Evolutionary conservation across 2,113 vertebrate genomes (phyloP).

Genomic region (Paradisaea rubra): DNA sequence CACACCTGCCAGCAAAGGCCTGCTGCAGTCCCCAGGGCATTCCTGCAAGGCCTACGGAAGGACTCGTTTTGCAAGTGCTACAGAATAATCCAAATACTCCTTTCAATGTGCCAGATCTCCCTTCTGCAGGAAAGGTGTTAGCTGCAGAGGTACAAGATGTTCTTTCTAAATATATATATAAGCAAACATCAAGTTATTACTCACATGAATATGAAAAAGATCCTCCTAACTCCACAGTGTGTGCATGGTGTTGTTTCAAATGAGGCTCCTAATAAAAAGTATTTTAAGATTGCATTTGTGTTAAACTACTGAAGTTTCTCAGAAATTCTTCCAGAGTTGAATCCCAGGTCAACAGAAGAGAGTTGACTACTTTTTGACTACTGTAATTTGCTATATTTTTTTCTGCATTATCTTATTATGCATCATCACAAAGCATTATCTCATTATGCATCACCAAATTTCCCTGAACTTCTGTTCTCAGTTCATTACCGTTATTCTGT

Average conservation of each 20-base stretch:
- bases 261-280: constrained; percentile 28
- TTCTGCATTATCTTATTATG: background rate
- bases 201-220: constrained; percentile 40
- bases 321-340: constrained; percentile 20
- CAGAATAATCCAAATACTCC: background rate
- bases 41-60: background rate
- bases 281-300: constrained; percentile 43
- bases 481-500: background rate
- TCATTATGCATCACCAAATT: background rate
- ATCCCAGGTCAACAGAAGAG: constrained; percentile 9
- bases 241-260: background rate
- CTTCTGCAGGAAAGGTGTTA: background rate
- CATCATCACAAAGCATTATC: background rate
- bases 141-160: background rate
- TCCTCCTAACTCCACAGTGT: background rate
- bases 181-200: constrained; percentile 9
- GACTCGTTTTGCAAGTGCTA: background rate
- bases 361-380: constrained; percentile 6
- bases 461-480: constrained; percentile 11
- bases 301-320: background rate
- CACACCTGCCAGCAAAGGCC: background rate
- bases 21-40: background rate
- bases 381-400: constrained; percentile 9
- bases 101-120: background rate
- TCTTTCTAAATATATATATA: constrained; percentile 5